Evolutionary conservation across 1,140 invertebrate species (phyloP).

Genomic region (Platorchestia sp.): DNA sequence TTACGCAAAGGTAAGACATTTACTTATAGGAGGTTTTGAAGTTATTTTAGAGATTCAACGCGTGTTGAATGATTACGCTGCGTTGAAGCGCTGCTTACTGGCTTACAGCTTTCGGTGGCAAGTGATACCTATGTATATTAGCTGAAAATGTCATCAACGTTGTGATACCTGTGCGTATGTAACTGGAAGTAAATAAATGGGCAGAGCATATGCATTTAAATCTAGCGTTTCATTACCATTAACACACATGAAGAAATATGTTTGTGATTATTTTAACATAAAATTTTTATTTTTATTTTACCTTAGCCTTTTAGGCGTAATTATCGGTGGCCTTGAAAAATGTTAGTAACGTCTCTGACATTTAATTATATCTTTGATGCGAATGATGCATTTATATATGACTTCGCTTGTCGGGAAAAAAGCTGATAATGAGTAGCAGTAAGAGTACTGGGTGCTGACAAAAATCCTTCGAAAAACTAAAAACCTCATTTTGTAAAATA

Average conservation of each 20-base stretch:
- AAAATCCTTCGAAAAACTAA: no score
- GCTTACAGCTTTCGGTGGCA: not conserved
- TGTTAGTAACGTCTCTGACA: no score
- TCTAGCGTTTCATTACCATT: not conserved
- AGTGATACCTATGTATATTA: not conserved
- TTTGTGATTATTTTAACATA: not conserved
- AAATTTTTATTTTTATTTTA: not conserved
- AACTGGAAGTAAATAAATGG: constrained; percentile 1
- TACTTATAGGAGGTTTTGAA: not conserved
- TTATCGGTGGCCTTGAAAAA: not conserved
- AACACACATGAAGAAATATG: not conserved
- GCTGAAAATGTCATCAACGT: not conserved
- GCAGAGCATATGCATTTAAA: not conserved
- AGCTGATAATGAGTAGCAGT: no score
- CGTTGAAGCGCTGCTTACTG: not conserved
- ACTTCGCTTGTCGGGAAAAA: no score
- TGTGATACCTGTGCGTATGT: not conserved
- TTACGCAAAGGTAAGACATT: not conserved
- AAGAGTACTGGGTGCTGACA: no score
- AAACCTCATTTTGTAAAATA: no score
- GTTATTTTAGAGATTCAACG: not conserved
- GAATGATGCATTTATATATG: no score
- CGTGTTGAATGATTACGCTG: not conserved
- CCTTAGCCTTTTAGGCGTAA: no score
- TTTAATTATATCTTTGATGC: no score